A percentile compares a stretch with the other conserved stretches of the same genome.
Conservation (phyloP, 2,888 invertebrate genomes). For the Catocala fraxini region DNA sequence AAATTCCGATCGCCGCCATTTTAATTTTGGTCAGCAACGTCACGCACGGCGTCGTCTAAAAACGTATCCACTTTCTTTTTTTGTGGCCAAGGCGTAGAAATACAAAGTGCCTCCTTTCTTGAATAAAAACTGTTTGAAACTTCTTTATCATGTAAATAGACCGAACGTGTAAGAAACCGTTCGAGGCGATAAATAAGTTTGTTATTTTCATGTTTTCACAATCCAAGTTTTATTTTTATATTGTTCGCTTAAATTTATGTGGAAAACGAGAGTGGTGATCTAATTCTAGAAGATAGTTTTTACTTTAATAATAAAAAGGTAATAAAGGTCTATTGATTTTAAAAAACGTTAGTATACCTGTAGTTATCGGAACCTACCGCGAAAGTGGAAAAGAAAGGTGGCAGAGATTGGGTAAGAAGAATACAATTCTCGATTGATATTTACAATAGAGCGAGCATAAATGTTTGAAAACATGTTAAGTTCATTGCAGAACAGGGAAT, state of each 20-base stretch:
- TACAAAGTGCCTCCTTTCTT: conserved; percentile 22
- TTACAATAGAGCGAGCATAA: too few species aligned
- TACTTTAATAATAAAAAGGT: background rate
- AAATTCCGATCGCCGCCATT: conserved; percentile 19
- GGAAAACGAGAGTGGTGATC: background rate
- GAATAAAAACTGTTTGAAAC: conserved; percentile 15
- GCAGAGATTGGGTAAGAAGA: too few species aligned
- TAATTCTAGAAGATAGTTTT: background rate
- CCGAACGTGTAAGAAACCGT: conserved; percentile 26
- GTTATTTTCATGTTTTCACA: conserved; percentile 17
- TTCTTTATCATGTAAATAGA: conserved; percentile 40
- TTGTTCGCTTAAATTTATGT: conserved; percentile 14
- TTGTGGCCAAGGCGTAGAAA: conserved; percentile 18
- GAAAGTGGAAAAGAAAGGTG: too few species aligned
- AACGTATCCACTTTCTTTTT: conserved; percentile 8
- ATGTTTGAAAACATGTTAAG: too few species aligned
- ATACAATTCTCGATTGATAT: too few species aligned
- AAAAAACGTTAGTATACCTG: too few species aligned
- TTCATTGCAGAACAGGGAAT: too few species aligned
- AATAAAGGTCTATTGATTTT: too few species aligned
- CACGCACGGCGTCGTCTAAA: conserved; percentile 34
- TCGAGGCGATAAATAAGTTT: conserved; percentile 31
- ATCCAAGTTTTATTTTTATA: conserved; percentile 22
- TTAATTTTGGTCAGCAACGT: conserved; percentile 31
- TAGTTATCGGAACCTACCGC: too few species aligned